Percentiles rank a stretch among this genome's conserved stretches.
These are phyloP conservation scores for Lepisosteus osseus DNA, from an alignment of 2,113 vertebrate genomes.

Conservation along the genomic window DNA sequence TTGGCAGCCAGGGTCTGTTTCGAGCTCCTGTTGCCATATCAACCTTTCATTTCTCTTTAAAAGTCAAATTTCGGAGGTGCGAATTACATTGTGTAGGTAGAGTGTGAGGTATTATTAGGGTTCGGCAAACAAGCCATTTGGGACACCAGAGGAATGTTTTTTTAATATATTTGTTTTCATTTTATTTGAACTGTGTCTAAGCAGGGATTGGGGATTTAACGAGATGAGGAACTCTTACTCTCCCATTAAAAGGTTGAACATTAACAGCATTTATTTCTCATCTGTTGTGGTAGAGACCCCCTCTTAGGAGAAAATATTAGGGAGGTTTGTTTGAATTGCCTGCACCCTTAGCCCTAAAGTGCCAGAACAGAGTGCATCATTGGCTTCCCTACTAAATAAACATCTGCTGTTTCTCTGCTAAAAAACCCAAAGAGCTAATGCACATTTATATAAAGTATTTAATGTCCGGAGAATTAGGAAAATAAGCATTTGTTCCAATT, in stretches of 20 bases:
- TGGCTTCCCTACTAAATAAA: too few species aligned
- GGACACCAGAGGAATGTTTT: not conserved
- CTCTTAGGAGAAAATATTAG: not conserved
- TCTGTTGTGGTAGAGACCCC: not conserved
- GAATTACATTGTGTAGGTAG: not conserved
- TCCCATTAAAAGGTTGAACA: not conserved
- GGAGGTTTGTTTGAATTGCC: not conserved
- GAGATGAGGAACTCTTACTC: not conserved
- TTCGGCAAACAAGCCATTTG: not conserved
- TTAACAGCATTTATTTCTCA: not conserved
- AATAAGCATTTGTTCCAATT: too few species aligned
- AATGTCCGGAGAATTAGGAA: too few species aligned
- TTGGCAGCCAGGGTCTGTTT: not conserved
- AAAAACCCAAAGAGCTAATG: too few species aligned
- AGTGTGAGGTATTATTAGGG: not conserved
- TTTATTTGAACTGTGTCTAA: not conserved
- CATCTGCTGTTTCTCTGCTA: too few species aligned
- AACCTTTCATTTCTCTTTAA: not conserved
- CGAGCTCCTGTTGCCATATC: conserved; percentile 1
- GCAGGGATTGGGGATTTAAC: not conserved
- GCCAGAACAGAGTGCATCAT: too few species aligned
- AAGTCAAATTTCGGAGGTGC: not conserved
- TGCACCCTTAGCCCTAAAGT: too few species aligned
- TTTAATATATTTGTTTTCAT: not conserved
- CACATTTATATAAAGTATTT: too few species aligned